Base-by-base conservation (phyloP, 2,113 vertebrate genomes). In the Burhinus bistriatus region DNA sequence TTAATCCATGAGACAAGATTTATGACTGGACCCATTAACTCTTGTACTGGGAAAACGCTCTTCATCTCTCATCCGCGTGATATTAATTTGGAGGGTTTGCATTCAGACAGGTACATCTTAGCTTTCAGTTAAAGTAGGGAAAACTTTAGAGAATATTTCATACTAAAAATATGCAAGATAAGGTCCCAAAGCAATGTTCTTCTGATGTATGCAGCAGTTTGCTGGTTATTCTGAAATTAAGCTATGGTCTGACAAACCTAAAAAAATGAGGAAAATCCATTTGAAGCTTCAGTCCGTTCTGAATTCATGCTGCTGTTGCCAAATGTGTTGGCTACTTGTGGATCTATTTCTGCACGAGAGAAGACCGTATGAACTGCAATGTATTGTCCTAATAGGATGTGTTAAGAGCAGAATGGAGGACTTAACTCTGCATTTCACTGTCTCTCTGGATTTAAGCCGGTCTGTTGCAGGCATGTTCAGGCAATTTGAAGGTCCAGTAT, bases 1-100 rank as follows among this genome's bases (percentile, higher is more conserved):
- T 97, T 97, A 96, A 93, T 95, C 81, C 91, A 68, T 57, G 58
- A 93, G 84, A 90, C 54, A 88, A 94, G 93, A 96, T 97, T 97
- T 95, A 95, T 91, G 91, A 81, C 85, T 88, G 80, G 94, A 79
- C 80, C 83, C 73, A 85, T 95, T 96, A 95, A 49, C 73, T 95
- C 84, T 95, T 85, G 54, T 88, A 59, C 57, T 78, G 86, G 86
- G 68, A 73, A 93, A 95, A 88, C 2, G 38, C 29, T 95, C 55
- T 85, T 83, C 6, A 11, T 94, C 66, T 83, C 82, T 95, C 38
- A 55, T 88, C 78, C 9, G 12, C 59, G 6, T 57, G 29, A 26
- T 73, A 61, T 58, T 90, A 72, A 73, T 95, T 86, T 86, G 42
- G 42, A 86, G 86, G 32, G 68, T 81, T 89, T 94, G 32, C 32